phyloP scores from a whole-genome alignment of 2,888 invertebrate species.

The Tryphoninae sp. region DNA sequence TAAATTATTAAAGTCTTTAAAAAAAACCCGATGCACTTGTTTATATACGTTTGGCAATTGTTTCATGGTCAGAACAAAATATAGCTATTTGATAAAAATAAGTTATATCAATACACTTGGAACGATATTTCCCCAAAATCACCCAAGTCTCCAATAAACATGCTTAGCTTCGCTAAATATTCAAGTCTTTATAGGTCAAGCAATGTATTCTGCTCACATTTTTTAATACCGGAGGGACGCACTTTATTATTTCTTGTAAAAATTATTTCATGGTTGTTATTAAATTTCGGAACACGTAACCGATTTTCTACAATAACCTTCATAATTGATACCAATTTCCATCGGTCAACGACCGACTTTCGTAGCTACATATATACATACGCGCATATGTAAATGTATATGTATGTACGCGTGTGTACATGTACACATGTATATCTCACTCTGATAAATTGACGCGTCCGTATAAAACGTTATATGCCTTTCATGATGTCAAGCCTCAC shows the following conservation, averaged over 20 bases:
- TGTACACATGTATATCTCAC: too few species aligned
- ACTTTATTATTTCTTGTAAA: neutral
- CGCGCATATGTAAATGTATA: neutral
- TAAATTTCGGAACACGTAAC: neutral
- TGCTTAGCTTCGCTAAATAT: too few species aligned
- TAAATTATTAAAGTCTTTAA: too few species aligned
- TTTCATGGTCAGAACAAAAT: too few species aligned
- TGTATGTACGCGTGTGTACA: neutral
- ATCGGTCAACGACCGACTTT: constrained; percentile 43
- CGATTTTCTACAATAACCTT: neutral
- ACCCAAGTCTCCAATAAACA: too few species aligned
- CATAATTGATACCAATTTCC: constrained; percentile 2
- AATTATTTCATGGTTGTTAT: neutral
- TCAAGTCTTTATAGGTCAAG: too few species aligned
- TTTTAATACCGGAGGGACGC: neutral
- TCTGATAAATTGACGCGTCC: neutral
- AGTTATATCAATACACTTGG: too few species aligned
- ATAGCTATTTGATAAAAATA: too few species aligned
- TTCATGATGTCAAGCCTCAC: neutral
- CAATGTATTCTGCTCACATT: too few species aligned
- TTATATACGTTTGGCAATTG: too few species aligned
- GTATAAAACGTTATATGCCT: neutral
- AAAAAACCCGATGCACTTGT: too few species aligned
- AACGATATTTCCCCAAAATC: too few species aligned
- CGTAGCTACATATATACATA: neutral